phyloP scores from a whole-genome alignment of 35 echinoderm and acorn worm species.

The Eucidaris tribuloides region DNA sequence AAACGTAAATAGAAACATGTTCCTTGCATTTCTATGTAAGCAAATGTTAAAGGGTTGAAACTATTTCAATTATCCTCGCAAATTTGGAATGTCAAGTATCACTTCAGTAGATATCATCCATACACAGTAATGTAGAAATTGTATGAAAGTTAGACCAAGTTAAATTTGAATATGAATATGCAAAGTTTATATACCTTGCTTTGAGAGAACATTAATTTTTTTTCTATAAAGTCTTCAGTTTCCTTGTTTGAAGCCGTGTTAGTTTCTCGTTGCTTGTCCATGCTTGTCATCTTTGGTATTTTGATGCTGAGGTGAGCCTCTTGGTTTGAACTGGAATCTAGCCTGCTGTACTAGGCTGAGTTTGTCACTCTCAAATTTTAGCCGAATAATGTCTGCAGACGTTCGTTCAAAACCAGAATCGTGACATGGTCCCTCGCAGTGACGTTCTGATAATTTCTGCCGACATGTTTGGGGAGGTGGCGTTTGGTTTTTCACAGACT shows the following conservation, averaged over 20 bases:
- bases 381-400: background rate
- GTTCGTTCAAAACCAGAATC: background rate
- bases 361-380: background rate
- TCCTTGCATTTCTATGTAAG: no score
- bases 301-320: background rate
- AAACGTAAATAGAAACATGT: no score
- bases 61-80: no score
- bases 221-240: conserved; percentile 53
- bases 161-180: no score
- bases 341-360: background rate
- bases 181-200: conserved; percentile 57
- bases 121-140: no score
- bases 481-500: conserved; percentile 51
- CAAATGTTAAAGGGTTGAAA: no score
- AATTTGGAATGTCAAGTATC: no score
- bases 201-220: conserved; percentile 49
- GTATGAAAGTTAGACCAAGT: no score
- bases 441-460: conserved; percentile 1
- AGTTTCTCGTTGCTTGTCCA: conserved; percentile 64
- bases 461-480: conserved; percentile 1
- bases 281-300: background rate
- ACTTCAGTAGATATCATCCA: no score
- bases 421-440: background rate
- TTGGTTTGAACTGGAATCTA: conserved; percentile 4
- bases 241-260: conserved; percentile 51